Conservation (phyloP, 2,797 vertebrate genomes). For the Paedocypris micromegethes region DNA sequence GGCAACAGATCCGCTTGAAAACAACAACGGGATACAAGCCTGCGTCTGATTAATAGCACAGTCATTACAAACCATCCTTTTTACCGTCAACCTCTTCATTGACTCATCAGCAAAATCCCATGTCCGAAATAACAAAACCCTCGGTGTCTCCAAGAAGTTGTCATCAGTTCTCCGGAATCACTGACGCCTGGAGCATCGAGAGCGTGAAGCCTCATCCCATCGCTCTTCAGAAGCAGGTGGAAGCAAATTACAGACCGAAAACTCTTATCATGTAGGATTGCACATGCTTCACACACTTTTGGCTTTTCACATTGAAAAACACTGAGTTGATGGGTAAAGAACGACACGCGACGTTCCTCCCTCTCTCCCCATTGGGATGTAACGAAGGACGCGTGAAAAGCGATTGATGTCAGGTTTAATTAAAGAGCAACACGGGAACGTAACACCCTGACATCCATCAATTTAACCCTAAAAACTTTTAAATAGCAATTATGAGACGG, state of each 20-base stretch:
- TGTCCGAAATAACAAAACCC: no score
- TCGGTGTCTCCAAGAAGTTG: conserved; percentile 8
- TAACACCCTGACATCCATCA: conserved; percentile 65
- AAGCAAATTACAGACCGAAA: not conserved
- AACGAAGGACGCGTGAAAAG: conserved; percentile 56
- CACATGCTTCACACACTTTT: no score
- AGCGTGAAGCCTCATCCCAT: conserved; percentile 2
- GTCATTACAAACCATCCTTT: conserved; percentile 1
- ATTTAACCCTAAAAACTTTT: conserved; percentile 60
- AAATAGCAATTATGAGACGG: conserved; percentile 41
- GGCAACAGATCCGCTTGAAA: conserved; percentile 35
- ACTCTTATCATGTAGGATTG: no score
- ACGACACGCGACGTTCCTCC: conserved; percentile 55
- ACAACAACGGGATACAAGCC: conserved; percentile 10
- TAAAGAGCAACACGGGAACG: conserved; percentile 71
- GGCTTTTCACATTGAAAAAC: not conserved
- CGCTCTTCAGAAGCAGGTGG: conserved; percentile 22
- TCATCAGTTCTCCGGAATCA: conserved; percentile 25
- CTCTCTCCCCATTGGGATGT: conserved; percentile 50
- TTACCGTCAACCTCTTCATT: no score
- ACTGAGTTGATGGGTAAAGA: conserved; percentile 51
- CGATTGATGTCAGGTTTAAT: conserved; percentile 70
- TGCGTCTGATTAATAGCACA: not conserved
- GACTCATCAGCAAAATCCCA: no score
- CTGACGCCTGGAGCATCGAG: conserved; percentile 14